A percentile compares a stretch with the other conserved stretches of the same genome.
Conservation (phyloP, 1,140 invertebrate genomes). For the Papilio xuthus region DNA sequence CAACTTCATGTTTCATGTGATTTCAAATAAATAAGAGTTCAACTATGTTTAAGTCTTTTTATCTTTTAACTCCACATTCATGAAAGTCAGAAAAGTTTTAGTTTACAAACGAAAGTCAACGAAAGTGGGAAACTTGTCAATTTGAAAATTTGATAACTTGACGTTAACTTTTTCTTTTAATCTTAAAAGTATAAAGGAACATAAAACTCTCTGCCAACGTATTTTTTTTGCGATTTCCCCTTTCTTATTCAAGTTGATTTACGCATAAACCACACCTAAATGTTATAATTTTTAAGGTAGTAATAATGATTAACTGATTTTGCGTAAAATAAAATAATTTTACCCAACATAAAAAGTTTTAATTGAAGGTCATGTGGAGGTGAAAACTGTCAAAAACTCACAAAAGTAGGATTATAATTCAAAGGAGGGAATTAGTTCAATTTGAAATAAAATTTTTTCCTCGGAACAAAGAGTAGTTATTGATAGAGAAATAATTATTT, state of each 20-base stretch:
- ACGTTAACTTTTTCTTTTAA: neutral
- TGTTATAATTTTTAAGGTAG: neutral
- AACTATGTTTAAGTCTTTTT: neutral
- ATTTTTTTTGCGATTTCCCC: neutral
- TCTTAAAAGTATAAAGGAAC: neutral
- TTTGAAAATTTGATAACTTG: neutral
- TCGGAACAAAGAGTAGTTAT: neutral
- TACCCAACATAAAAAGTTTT: conserved; percentile 22
- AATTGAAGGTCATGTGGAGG: conserved; percentile 46
- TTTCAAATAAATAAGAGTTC: neutral
- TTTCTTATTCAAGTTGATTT: no score
- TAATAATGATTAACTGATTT: neutral
- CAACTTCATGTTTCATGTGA: neutral
- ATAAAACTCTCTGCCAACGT: neutral
- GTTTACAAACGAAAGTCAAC: neutral
- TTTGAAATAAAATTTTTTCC: conserved; percentile 13
- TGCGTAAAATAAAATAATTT: neutral
- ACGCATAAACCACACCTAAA: neutral
- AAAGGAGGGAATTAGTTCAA: conserved; percentile 21
- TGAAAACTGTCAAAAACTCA: conserved; percentile 39
- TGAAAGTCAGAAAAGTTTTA: neutral
- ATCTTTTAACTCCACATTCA: neutral
- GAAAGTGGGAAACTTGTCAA: conserved; percentile 8
- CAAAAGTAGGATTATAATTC: conserved; percentile 18
- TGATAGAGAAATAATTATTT: neutral